Conservation (phyloP, 2,113 vertebrate species). For the Pomatostomus ruficeps region DNA sequence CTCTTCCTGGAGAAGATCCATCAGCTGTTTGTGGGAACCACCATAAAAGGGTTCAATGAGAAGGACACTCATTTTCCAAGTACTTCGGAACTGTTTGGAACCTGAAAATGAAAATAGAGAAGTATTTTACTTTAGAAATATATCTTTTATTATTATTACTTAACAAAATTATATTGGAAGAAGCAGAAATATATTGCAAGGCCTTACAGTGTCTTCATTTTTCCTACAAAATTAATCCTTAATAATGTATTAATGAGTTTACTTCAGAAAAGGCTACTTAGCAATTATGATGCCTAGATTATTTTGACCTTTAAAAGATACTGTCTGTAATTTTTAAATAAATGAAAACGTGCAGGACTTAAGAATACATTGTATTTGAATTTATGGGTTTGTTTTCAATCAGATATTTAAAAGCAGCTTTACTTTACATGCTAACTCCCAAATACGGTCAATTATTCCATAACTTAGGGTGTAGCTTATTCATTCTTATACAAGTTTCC, state of each 20-base stretch:
- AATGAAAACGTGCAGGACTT: background rate
- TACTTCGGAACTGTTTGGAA: background rate
- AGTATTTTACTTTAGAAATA: background rate
- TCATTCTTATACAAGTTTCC: background rate
- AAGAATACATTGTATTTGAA: background rate
- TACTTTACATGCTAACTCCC: background rate
- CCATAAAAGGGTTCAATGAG: constrained; percentile 91
- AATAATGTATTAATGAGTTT: background rate
- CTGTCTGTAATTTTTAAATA: background rate
- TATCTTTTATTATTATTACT: background rate
- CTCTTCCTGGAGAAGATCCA: constrained; percentile 83
- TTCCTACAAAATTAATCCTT: background rate
- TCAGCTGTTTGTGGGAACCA: constrained; percentile 93
- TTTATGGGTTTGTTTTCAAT: background rate
- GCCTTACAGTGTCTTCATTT: background rate
- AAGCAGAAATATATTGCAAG: background rate
- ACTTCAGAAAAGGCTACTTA: constrained; percentile 23
- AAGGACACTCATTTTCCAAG: constrained; percentile 75
- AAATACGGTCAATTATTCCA: background rate
- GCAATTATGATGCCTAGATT: background rate
- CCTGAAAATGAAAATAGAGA: background rate
- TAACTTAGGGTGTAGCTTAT: background rate
- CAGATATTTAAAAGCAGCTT: background rate
- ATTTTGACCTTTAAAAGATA: background rate
- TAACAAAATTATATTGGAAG: background rate